phyloP scores from a whole-genome alignment of 2,113 vertebrate genomes.

The Pseudonaja textilis region DNA sequence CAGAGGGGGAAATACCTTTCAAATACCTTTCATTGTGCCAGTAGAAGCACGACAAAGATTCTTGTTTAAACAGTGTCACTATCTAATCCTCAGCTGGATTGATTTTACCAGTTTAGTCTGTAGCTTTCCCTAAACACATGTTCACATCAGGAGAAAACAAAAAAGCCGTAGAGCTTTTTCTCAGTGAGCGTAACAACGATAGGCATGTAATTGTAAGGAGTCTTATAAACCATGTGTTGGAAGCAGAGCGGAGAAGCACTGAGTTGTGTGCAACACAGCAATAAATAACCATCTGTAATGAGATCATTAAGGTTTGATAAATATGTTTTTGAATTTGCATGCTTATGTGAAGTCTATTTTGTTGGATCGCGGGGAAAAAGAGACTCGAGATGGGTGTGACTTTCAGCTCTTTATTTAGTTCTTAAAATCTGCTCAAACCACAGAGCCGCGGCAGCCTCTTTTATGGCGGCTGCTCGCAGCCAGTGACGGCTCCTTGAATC shows the following conservation, averaged over 20 bases:
- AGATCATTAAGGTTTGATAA: background rate
- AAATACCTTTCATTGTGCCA: background rate
- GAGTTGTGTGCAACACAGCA: background rate
- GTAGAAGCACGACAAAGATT: background rate
- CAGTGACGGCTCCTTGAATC: no score
- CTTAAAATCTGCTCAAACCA: no score
- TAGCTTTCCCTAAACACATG: background rate
- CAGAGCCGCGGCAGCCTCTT: no score
- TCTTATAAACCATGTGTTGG: background rate
- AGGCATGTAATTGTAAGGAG: background rate
- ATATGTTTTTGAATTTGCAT: background rate
- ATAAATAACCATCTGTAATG: background rate
- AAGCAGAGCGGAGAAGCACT: background rate
- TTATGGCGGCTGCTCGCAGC: no score
- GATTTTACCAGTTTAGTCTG: background rate
- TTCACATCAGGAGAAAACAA: background rate
- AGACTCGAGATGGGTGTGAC: no score
- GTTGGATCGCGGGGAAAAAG: no score
- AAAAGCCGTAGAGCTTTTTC: background rate
- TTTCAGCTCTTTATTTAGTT: no score
- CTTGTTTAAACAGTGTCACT: background rate
- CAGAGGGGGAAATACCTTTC: background rate
- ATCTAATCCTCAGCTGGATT: background rate
- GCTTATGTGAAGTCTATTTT: background rate
- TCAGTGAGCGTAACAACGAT: background rate